These are phyloP conservation scores for Tylochromis polylepis DNA, from an alignment of 2,113 vertebrate genomes.

Conservation along the genomic window DNA sequence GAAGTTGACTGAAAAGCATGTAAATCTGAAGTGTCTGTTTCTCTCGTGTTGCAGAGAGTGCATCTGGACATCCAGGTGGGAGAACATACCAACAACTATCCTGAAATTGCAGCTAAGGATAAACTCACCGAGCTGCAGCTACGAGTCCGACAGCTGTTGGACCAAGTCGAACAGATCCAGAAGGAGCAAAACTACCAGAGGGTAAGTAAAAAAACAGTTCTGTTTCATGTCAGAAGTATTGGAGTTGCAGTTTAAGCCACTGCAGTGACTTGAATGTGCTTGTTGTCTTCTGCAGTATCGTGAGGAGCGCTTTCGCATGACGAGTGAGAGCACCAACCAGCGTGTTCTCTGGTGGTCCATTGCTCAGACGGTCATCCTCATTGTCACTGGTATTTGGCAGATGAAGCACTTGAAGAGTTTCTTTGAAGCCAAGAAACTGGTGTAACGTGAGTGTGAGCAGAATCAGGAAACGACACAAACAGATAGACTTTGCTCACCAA, in stretches of 20 bases:
- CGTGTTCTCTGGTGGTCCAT: constrained; percentile 97
- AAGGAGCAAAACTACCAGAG: constrained; percentile 96
- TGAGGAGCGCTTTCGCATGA: constrained; percentile 91
- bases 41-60: constrained; percentile 73
- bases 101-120: constrained; percentile 93
- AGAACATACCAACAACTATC: constrained; percentile 94
- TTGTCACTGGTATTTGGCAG: constrained; percentile 93
- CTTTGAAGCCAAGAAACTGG: constrained; percentile 94
- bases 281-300: constrained; percentile 76
- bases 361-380: constrained; percentile 90
- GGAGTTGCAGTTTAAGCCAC: not conserved
- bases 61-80: constrained; percentile 93
- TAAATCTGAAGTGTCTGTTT: not conserved
- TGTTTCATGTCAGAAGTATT: not conserved
- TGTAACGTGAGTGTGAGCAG: constrained; percentile 58
- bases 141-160: constrained; percentile 85
- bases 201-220: constrained; percentile 66
- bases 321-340: constrained; percentile 96
- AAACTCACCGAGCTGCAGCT: constrained; percentile 92
- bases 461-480: not conserved
- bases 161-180: constrained; percentile 95
- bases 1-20: not conserved
- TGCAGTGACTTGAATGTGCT: not conserved
- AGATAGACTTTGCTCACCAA: not conserved
- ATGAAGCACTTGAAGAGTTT: constrained; percentile 96